These are phyloP conservation scores for Volucella inanis DNA, from an alignment of 2,888 invertebrate genomes.

Conservation along the genomic window DNA sequence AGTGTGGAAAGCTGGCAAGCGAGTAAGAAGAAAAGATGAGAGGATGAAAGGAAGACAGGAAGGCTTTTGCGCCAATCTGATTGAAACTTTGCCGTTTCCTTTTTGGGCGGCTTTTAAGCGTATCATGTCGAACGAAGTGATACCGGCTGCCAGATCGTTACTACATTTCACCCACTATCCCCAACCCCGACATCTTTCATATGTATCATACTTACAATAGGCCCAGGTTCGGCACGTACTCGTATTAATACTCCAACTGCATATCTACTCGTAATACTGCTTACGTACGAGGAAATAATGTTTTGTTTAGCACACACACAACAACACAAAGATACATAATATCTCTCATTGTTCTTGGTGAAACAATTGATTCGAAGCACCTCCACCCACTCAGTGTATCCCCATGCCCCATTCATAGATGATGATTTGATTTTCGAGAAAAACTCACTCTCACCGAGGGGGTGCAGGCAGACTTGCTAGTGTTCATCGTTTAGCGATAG, in stretches of 20 bases:
- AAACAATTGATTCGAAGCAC: slow-evolving; percentile 69
- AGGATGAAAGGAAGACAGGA: slow-evolving; percentile 41
- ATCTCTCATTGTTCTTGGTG: slow-evolving; percentile 64
- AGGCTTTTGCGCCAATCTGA: slow-evolving; percentile 75
- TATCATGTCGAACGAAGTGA: slow-evolving; percentile 73
- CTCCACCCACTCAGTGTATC: slow-evolving; percentile 5
- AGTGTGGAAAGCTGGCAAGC: not conserved
- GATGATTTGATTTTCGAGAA: slow-evolving; percentile 65
- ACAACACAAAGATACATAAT: slow-evolving; percentile 55
- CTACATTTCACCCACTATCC: slow-evolving; percentile 36
- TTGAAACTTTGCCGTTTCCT: slow-evolving; percentile 76
- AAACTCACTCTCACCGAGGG: slow-evolving; percentile 5
- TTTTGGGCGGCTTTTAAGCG: slow-evolving; percentile 73
- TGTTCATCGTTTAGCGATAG: slow-evolving; percentile 74
- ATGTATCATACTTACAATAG: slow-evolving; percentile 44
- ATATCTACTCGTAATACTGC: slow-evolving; percentile 13
- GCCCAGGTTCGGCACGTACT: slow-evolving; percentile 50
- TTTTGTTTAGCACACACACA: slow-evolving; percentile 58
- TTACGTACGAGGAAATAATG: slow-evolving; percentile 58
- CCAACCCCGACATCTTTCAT: slow-evolving; percentile 14
- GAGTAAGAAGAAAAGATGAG: not conserved
- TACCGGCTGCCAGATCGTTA: slow-evolving; percentile 66
- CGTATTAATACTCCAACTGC: no score
- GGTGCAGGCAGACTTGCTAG: slow-evolving; percentile 49
- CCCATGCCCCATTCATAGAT: slow-evolving; percentile 21